phyloP scores from a whole-genome alignment of 1,140 invertebrate genomes.

The Mycetomoellerius zeteki region DNA sequence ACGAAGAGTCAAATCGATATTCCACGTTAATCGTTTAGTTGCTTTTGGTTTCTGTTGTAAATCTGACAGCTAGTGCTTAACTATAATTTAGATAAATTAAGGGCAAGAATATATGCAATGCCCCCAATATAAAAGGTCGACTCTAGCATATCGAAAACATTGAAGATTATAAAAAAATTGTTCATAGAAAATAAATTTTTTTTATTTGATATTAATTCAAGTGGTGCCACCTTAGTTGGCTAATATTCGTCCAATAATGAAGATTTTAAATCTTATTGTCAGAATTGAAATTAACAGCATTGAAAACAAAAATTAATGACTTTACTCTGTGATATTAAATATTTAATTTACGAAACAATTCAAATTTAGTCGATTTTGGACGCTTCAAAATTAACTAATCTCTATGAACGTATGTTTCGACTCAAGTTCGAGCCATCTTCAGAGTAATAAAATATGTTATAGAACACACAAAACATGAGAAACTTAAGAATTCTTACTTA shows the following conservation, averaged over 20 bases:
- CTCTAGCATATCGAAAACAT: not conserved
- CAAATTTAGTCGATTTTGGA: too few relatives aligned
- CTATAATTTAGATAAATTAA: conserved; percentile 55
- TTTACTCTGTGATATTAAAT: not conserved
- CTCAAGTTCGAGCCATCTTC: too few relatives aligned
- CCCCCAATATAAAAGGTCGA: conserved; percentile 6
- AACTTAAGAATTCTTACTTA: too few relatives aligned
- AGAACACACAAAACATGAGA: too few relatives aligned
- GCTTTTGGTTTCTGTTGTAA: conserved; percentile 12
- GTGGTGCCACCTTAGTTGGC: not conserved
- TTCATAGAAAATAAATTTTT: conserved; percentile 2
- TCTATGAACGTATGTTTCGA: too few relatives aligned
- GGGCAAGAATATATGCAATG: conserved; percentile 20
- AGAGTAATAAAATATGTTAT: not conserved
- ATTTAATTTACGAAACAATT: not conserved
- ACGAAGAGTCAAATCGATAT: conserved; percentile 71
- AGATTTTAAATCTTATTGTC: not conserved
- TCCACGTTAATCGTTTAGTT: conserved; percentile 43
- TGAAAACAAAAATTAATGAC: not conserved
- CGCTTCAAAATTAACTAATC: too few relatives aligned
- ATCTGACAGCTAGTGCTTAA: conserved; percentile 52
- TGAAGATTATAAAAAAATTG: conserved; percentile 25
- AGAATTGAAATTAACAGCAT: too few relatives aligned
- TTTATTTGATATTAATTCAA: not conserved
- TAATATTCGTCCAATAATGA: not conserved